phyloP scores from a whole-genome alignment of 2,888 invertebrate species.

The Patella pellucida region DNA sequence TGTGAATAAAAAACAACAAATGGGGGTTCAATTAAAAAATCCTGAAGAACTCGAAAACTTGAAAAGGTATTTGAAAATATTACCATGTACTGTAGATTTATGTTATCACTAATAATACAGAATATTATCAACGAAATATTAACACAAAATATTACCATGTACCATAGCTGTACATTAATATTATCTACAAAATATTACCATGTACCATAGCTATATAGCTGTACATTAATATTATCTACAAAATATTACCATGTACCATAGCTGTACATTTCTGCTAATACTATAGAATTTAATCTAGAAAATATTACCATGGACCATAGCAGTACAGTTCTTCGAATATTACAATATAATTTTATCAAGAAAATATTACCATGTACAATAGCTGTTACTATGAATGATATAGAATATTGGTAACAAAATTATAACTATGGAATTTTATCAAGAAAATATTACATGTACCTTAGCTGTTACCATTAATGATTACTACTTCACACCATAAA shows the following conservation, averaged over 20 bases:
- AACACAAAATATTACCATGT: too few relatives aligned
- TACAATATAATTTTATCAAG: too few relatives aligned
- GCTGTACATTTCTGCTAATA: neutral
- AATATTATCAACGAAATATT: too few relatives aligned
- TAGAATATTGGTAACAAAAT: neutral
- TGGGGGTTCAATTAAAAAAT: slow-evolving; percentile 60
- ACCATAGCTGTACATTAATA: too few relatives aligned
- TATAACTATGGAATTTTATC: neutral
- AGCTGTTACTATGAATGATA: neutral
- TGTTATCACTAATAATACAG: too few relatives aligned
- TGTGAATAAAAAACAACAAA: slow-evolving; percentile 59
- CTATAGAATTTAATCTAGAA: too few relatives aligned
- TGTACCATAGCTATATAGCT: neutral
- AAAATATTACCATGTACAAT: too few relatives aligned
- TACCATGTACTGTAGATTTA: too few relatives aligned
- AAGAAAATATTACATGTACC: neutral
- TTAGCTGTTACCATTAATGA: neutral
- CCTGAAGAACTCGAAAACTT: slow-evolving; percentile 66
- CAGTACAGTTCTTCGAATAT: too few relatives aligned
- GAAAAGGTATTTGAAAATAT: slow-evolving; percentile 55
- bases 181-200: too few relatives aligned
- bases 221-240: too few relatives aligned
- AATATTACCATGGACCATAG: too few relatives aligned
- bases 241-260: neutral
- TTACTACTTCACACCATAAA: neutral